These are phyloP conservation scores for Sorex fumeus DNA, from an alignment of 2,113 vertebrate genomes.

Conservation along the genomic window DNA sequence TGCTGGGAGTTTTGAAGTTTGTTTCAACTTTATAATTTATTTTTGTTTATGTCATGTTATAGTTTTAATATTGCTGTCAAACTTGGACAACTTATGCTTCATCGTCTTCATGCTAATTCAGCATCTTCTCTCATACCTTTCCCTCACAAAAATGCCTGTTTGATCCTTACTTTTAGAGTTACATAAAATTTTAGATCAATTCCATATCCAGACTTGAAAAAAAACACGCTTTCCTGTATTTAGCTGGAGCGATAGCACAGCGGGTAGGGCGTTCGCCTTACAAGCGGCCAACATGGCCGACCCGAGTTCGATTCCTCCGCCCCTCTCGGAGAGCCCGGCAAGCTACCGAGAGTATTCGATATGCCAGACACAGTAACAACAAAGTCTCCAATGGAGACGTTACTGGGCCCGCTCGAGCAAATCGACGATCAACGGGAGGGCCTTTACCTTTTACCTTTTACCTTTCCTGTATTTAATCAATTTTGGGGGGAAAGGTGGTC, in stretches of 20 bases:
- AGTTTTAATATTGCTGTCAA: neutral
- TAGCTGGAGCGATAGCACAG: too few relatives aligned
- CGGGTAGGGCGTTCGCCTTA: too few relatives aligned
- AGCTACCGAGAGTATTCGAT: too few relatives aligned
- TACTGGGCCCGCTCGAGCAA: too few relatives aligned
- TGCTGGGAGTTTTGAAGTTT: neutral
- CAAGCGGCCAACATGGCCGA: too few relatives aligned
- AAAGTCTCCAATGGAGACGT: too few relatives aligned
- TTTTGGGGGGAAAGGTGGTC: neutral
- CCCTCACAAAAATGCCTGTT: neutral
- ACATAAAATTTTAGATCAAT: conserved; percentile 11
- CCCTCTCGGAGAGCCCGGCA: too few relatives aligned
- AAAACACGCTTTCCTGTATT: neutral
- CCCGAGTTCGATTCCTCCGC: too few relatives aligned
- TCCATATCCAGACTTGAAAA: neutral
- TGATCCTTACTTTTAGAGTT: neutral
- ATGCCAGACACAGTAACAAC: too few relatives aligned
- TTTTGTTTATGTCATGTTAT: neutral
- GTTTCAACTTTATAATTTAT: neutral
- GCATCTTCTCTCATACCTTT: neutral
- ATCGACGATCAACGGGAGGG: too few relatives aligned
- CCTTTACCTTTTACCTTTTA: too few relatives aligned
- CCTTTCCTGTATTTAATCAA: neutral
- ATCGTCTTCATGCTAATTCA: neutral
- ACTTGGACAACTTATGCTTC: neutral